Conservation (phyloP, 2,113 vertebrate genomes). For the Vireo altiloquus region DNA sequence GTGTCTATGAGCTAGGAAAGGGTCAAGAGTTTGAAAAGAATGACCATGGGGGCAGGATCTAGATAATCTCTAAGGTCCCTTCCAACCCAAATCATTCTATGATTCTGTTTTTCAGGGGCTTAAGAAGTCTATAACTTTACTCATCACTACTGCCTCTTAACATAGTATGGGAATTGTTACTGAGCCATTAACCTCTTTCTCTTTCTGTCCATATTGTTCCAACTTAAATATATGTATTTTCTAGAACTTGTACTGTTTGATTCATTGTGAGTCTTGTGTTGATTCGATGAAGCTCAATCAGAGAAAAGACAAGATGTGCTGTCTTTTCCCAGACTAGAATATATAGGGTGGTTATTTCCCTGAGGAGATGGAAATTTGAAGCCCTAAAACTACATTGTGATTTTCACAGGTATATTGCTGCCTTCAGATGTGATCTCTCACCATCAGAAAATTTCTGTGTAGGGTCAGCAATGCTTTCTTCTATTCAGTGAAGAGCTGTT, state of each 20-base stretch:
- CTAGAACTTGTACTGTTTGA: not conserved
- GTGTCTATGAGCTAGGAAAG: not conserved
- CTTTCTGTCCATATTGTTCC: not conserved
- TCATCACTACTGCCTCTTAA: not conserved
- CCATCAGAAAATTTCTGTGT: not conserved
- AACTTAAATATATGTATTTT: not conserved
- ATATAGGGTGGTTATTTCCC: not conserved
- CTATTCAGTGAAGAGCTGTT: not conserved
- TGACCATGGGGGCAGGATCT: accelerated
- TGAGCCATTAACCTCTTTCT: not conserved
- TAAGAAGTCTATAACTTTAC: not conserved
- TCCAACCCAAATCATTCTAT: not conserved
- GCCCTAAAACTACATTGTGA: not conserved
- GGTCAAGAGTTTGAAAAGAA: not conserved
- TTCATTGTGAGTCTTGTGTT: not conserved
- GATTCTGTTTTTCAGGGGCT: not conserved
- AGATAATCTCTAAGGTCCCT: not conserved
- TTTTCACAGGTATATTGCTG: not conserved
- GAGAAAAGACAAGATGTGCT: not conserved
- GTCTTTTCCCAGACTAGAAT: not conserved
- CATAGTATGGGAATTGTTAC: not conserved
- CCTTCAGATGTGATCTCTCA: not conserved
- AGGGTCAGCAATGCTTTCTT: not conserved
- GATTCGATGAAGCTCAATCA: accelerated
- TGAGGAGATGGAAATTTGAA: not conserved